Evolutionary conservation across 1,140 invertebrate species (phyloP), one percentile per base, ranked within the genome.

Genomic region (Microplitis demolitor): DNA sequence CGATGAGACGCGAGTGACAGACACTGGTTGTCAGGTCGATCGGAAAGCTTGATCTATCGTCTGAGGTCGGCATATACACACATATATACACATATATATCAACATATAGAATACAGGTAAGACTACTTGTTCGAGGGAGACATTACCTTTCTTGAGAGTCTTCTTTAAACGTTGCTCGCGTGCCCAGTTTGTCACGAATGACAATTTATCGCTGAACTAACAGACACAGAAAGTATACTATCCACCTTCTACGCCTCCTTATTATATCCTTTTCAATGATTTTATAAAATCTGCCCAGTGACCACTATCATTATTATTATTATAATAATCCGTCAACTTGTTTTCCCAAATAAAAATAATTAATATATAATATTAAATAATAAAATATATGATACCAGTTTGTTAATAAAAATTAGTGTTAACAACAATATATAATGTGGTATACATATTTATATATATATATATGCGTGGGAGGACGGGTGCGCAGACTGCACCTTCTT

Each of bases 101-200:
- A 31, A 62, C 11, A 35, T 13, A 0, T 11, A 34, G 4, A 33
- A 34, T 24, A 34, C 14, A 8, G 58, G 6, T 56, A 56, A 14
- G 58, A 61, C 6, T 24, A 34, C 16, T 34, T 61, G 56, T 35
- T 9, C 33, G 16, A 50, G 62, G 39, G 39, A 64, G 62, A 64
- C 62, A 64, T 64, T 64, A 64, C 62, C 62, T 64, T 64, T 64
- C 62, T 11, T 64, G 62, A 64, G 13, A 50, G 14, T 37, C 62
- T 35, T 64, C 61, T 34, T 24, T 54, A 39, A 61, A 56, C 24
- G 54, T 61, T 50, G 63, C 56, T 69, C 54, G 68, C 64, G 60
- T 74, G 69, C 75, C 70, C 73, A 69, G 73, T 76, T 74, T 76
- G 69, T 72, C 75, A 76, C 63, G 64, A 66, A 74, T 72, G 69